These are phyloP conservation scores for Ricordea florida DNA, from an alignment of 92 coral and sea anemone species.

Conservation along the genomic window DNA sequence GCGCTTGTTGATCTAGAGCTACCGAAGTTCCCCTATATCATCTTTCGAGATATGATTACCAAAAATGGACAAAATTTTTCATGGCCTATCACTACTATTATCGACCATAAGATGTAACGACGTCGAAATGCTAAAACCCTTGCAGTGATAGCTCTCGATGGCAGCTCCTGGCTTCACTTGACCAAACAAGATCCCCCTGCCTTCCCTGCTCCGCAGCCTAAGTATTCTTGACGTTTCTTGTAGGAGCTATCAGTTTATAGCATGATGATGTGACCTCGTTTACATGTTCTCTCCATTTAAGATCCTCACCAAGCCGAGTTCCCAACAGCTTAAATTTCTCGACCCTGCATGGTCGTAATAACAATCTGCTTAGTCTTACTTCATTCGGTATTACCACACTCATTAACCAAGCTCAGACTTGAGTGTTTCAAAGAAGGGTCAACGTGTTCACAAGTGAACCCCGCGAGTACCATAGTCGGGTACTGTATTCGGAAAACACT, in stretches of 20 bases:
- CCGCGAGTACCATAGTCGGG: conserved; percentile 10
- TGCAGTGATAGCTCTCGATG: neutral
- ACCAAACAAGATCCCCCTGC: conserved; percentile 13
- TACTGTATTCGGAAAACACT: conserved; percentile 7
- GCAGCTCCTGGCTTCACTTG: neutral
- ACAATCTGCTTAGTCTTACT: conserved; percentile 8
- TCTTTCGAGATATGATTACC: neutral
- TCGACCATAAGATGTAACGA: neutral
- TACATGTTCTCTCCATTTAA: conserved; percentile 37
- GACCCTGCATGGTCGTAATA: no score
- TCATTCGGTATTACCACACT: neutral
- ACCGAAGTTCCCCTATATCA: neutral
- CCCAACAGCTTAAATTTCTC: conserved; percentile 26
- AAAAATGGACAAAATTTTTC: no score
- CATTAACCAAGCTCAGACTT: conserved; percentile 3
- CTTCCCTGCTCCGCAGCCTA: neutral
- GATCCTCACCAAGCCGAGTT: conserved; percentile 41
- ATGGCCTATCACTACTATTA: no score
- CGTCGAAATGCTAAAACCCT: neutral
- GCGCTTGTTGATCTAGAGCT: neutral
- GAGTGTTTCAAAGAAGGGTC: neutral
- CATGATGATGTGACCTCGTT: conserved; percentile 35
- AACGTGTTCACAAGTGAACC: neutral
- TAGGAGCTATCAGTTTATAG: conserved; percentile 16
- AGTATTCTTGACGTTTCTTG: conserved; percentile 39